A percentile compares a stretch with the other conserved stretches of the same genome.
phyloP scores from a whole-genome alignment of 2,888 invertebrate species.

The Lagria hirta region DNA sequence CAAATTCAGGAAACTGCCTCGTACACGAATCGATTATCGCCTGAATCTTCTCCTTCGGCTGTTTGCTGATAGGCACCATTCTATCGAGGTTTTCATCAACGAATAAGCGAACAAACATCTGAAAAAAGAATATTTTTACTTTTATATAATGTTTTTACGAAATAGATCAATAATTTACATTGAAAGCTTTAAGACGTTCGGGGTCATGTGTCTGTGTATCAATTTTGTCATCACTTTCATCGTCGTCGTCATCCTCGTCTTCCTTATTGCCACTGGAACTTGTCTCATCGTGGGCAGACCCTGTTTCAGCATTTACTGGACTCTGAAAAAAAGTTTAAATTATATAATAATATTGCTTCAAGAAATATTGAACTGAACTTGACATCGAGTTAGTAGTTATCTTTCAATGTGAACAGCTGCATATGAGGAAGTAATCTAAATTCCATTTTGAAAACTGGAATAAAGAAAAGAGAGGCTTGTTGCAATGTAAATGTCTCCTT shows the following conservation, averaged over 20 bases:
- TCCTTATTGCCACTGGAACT: constrained; percentile 84
- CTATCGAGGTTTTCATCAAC: constrained; percentile 96
- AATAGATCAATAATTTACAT: constrained; percentile 69
- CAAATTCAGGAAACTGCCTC: constrained; percentile 95
- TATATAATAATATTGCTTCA: constrained; percentile 3
- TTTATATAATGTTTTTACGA: too few relatives aligned
- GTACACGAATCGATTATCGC: constrained; percentile 97
- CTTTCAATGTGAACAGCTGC: constrained; percentile 25
- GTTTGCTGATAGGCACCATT: constrained; percentile 95
- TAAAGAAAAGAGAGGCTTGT: constrained; percentile 21
- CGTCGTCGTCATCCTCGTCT: constrained; percentile 86
- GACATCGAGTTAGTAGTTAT: constrained; percentile 27
- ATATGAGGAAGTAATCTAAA: constrained; percentile 33
- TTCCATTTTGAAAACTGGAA: constrained; percentile 20
- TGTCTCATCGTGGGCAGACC: constrained; percentile 81
- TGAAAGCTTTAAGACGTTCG: constrained; percentile 92
- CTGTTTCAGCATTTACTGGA: constrained; percentile 65
- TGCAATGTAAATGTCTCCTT: constrained; percentile 20
- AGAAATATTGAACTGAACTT: constrained; percentile 24
- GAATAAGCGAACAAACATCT: constrained; percentile 97
- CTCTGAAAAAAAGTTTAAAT: constrained; percentile 61
- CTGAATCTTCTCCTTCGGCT: constrained; percentile 97
- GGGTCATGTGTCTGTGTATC: constrained; percentile 87
- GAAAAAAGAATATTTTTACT: constrained; percentile 18
- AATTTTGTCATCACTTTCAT: constrained; percentile 88